These are phyloP conservation scores for Rutilus rutilus DNA, from an alignment of 2,113 vertebrate species.

Conservation along the genomic window DNA sequence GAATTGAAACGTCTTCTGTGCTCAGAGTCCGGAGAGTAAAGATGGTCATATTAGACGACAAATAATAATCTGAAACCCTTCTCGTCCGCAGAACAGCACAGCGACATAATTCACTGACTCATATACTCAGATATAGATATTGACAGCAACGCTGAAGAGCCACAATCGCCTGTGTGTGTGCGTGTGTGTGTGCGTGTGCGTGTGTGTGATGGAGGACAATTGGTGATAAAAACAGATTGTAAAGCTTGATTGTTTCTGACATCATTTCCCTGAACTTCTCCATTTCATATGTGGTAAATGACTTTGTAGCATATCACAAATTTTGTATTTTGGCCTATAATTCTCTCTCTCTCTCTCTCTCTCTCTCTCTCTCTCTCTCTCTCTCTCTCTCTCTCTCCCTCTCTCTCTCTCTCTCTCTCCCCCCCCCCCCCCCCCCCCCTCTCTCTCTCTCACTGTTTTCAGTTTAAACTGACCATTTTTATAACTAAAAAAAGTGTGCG, in stretches of 20 bases:
- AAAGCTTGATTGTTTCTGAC: neutral
- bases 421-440: too few relatives aligned
- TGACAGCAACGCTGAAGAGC: neutral
- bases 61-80: neutral
- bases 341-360: too few relatives aligned
- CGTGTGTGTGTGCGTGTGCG: neutral
- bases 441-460: neutral
- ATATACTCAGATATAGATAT: neutral
- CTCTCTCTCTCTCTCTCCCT: too few relatives aligned
- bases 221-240: neutral
- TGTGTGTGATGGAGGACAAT: neutral
- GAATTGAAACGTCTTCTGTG: neutral
- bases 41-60: neutral
- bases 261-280: neutral
- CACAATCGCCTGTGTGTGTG: neutral
- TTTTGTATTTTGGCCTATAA: neutral
- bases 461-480: neutral
- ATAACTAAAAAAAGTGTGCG: neutral
- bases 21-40: neutral
- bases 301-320: neutral
- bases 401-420: neutral
- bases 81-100: neutral
- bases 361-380: too few relatives aligned
- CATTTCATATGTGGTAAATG: neutral
- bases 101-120: constrained; percentile 5